Conservation (phyloP, 2,888 invertebrate genomes). For the Platycheirus albimanus region DNA sequence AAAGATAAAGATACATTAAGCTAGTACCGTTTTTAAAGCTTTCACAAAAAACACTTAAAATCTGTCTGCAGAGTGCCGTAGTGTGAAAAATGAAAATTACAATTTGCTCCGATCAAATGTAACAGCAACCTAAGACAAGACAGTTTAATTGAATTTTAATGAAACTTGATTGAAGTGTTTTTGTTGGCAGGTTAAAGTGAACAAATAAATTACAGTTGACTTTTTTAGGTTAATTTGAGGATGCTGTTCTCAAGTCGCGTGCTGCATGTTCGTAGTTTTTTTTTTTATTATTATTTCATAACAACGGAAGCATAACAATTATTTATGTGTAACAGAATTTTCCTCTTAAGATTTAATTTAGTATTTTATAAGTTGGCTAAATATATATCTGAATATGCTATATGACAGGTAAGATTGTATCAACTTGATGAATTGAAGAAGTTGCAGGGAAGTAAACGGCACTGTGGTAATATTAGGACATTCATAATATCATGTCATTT, state of each 20-base stretch:
- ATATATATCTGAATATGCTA: too few relatives aligned
- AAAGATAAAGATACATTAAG: too few relatives aligned
- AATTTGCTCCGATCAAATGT: conserved; percentile 27
- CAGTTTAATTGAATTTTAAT: conserved; percentile 45
- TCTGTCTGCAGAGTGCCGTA: neutral
- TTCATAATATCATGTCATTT: too few relatives aligned
- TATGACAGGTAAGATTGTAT: too few relatives aligned
- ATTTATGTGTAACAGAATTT: neutral
- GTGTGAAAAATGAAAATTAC: neutral
- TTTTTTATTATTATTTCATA: neutral
- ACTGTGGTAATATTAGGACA: too few relatives aligned
- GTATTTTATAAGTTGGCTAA: too few relatives aligned
- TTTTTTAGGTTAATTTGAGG: conserved; percentile 37
- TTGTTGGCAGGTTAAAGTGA: neutral
- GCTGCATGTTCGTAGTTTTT: neutral
- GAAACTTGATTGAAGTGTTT: conserved; percentile 38
- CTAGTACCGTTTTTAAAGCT: too few relatives aligned
- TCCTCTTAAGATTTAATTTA: too few relatives aligned
- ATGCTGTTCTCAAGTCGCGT: conserved; percentile 29
- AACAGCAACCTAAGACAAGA: conserved; percentile 22
- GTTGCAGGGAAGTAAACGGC: too few relatives aligned
- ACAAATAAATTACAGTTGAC: neutral
- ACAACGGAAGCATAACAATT: conserved; percentile 24
- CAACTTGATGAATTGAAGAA: too few relatives aligned
- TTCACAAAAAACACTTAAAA: neutral